Evolutionary conservation across 2,888 invertebrate genomes (phyloP).

Genomic region (Vannuccia rotundouncinata): DNA sequence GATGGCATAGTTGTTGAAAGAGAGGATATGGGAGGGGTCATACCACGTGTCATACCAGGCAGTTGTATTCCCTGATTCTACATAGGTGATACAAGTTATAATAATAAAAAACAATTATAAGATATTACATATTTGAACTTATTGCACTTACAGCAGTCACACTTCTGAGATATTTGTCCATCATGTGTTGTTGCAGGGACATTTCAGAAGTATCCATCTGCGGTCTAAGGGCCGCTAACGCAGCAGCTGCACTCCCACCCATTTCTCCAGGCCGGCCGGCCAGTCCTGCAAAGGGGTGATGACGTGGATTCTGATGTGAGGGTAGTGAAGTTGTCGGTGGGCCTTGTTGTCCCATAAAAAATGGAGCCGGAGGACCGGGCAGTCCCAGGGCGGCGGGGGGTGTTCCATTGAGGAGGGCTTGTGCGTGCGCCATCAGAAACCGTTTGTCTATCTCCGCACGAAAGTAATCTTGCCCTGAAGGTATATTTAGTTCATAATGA

Average conservation of each 20-base stretch:
- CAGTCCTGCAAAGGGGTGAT: too few species aligned
- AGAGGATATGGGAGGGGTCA: neutral
- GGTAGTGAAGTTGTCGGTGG: too few species aligned
- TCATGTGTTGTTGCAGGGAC: neutral
- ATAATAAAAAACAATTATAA: too few species aligned
- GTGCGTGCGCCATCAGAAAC: neutral
- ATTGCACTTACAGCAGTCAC: neutral
- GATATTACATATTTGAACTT: too few species aligned
- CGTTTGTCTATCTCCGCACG: slow-evolving; percentile 3
- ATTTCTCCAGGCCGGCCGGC: too few species aligned
- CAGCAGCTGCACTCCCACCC: too few species aligned
- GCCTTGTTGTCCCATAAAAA: neutral
- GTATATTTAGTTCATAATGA: too few species aligned
- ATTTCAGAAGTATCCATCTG: too few species aligned
- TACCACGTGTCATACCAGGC: neutral
- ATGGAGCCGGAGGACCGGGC: neutral
- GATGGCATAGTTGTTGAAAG: neutral
- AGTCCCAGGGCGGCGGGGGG: neutral
- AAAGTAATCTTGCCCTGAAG: neutral
- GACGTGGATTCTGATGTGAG: too few species aligned
- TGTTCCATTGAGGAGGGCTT: neutral
- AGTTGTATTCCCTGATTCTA: neutral
- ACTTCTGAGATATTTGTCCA: neutral
- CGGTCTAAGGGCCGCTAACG: too few species aligned
- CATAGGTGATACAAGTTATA: too few species aligned